phyloP scores from a whole-genome alignment of 2,797 vertebrate genomes.

The Danio albolineatus region DNA sequence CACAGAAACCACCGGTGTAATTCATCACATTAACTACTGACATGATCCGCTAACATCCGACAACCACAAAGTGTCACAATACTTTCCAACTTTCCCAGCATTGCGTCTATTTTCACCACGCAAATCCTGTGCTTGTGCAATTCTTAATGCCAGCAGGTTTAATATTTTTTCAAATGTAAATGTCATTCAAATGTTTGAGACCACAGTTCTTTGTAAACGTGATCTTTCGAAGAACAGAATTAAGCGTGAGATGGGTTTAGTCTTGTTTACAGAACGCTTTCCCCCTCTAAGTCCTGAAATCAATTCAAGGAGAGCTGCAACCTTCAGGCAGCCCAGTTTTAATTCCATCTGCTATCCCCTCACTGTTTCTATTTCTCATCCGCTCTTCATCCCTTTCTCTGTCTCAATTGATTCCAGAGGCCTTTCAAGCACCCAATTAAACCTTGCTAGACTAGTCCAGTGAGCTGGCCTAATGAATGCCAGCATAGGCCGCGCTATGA shows the following conservation, averaged over 20 bases:
- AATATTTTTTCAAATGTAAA: neutral
- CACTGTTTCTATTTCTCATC: constrained; percentile 31
- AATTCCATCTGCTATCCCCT: constrained; percentile 55
- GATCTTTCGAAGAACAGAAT: neutral
- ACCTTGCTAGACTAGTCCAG: constrained; percentile 44
- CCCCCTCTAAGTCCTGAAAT: constrained; percentile 49
- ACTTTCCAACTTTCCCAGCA: neutral
- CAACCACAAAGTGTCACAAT: neutral
- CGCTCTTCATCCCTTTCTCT: constrained; percentile 18
- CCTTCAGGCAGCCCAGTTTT: constrained; percentile 52
- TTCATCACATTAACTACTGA: neutral
- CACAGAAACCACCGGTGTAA: constrained; percentile 3
- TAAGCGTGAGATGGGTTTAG: neutral
- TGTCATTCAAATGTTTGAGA: neutral
- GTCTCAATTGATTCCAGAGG: constrained; percentile 59
- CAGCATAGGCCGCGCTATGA: constrained; percentile 46
- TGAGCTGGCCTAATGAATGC: constrained; percentile 57
- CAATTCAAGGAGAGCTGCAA: constrained; percentile 57
- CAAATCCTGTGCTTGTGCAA: neutral
- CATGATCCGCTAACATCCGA: neutral
- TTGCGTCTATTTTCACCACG: neutral
- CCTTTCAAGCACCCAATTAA: constrained; percentile 63
- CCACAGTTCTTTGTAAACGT: neutral
- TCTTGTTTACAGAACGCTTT: constrained; percentile 3
- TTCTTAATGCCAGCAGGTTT: neutral